Percentiles rank a stretch among this genome's conserved stretches.
These are phyloP conservation scores for Drosophila equinoxialis DNA, from an alignment of 1,140 invertebrate genomes.

Conservation along the genomic window DNA sequence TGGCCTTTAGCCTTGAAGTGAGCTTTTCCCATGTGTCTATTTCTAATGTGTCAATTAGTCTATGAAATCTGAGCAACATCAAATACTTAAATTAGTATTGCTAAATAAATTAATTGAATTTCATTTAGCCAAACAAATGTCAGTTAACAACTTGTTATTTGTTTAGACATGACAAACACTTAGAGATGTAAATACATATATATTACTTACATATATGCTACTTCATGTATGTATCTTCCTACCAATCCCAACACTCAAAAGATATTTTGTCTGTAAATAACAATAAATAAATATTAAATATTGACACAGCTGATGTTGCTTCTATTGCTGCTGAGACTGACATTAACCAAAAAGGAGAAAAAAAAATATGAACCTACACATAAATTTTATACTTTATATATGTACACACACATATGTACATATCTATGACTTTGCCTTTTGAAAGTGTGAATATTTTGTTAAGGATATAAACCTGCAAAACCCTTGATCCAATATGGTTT, in stretches of 20 bases:
- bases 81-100: neutral
- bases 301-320: slow-evolving; percentile 3
- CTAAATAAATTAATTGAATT: slow-evolving; percentile 8
- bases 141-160: slow-evolving; percentile 10
- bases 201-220: neutral
- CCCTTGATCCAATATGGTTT: slow-evolving; percentile 4
- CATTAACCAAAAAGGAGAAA: neutral
- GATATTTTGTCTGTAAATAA: slow-evolving; percentile 8
- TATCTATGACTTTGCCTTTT: slow-evolving; percentile 2
- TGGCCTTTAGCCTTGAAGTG: neutral
- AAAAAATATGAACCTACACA: neutral
- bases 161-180: neutral
- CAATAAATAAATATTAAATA: slow-evolving; percentile 15
- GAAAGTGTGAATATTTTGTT: slow-evolving; percentile 8
- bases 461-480: slow-evolving; percentile 3
- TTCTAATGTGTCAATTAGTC: neutral
- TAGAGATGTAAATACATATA: neutral
- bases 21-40: neutral
- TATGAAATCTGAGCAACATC: slow-evolving; percentile 1
- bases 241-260: neutral
- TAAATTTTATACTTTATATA: neutral
- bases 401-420: too few relatives aligned
- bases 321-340: neutral
- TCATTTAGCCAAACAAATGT: slow-evolving; percentile 3
- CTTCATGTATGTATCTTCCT: neutral